phyloP scores from a whole-genome alignment of 2,888 invertebrate species.

The Chorisops tibialis region DNA sequence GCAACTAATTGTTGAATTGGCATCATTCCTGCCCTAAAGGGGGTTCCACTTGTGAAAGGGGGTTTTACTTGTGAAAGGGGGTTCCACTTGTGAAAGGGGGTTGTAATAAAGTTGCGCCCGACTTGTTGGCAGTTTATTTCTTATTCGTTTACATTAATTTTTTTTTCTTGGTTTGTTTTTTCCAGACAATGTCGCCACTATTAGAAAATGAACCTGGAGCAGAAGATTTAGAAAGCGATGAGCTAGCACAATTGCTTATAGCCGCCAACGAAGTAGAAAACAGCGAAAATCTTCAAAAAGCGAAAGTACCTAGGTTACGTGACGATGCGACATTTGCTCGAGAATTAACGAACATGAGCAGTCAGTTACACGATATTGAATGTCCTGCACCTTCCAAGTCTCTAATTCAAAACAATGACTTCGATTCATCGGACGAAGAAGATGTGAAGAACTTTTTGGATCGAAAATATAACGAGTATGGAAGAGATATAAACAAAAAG shows the following conservation, averaged over 20 bases:
- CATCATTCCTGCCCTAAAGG: too few relatives aligned
- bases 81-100: too few relatives aligned
- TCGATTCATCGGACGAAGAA: conserved; percentile 80
- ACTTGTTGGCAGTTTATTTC: too few relatives aligned
- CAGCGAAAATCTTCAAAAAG: conserved; percentile 31
- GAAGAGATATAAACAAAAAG: conserved; percentile 63
- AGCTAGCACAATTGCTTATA: conserved; percentile 43
- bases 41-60: too few relatives aligned
- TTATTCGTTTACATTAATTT: too few relatives aligned
- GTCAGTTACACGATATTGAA: too few relatives aligned
- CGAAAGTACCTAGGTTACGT: conserved; percentile 31
- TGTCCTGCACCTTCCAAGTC: neutral
- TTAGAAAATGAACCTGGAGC: neutral
- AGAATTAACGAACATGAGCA: conserved; percentile 38
- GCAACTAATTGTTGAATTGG: too few relatives aligned
- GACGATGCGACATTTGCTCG: conserved; percentile 46
- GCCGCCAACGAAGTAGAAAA: conserved; percentile 38
- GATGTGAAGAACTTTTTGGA: conserved; percentile 71
- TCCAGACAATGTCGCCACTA: too few relatives aligned
- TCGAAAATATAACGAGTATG: conserved; percentile 68
- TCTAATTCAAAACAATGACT: conserved; percentile 38
- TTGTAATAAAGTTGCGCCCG: too few relatives aligned
- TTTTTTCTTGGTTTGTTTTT: too few relatives aligned
- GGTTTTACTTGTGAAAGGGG: too few relatives aligned
- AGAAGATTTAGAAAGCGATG: conserved; percentile 39